Evolutionary conservation across 2,888 invertebrate genomes (phyloP).

Genomic region (Tanypteryx hageni): DNA sequence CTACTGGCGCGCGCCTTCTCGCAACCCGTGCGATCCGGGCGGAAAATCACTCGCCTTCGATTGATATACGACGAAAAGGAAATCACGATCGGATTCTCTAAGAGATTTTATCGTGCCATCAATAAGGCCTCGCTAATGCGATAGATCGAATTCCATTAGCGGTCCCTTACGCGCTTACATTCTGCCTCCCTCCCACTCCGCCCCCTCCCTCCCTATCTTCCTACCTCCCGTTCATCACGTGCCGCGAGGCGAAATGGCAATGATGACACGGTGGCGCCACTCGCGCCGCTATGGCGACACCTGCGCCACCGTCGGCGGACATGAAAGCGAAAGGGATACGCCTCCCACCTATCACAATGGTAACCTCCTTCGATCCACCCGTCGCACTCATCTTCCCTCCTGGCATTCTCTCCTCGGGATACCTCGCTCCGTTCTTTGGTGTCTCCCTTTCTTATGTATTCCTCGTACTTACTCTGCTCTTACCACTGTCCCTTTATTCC

Average conservation of each 20-base stretch:
- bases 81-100: not conserved
- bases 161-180: not conserved
- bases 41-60: not conserved
- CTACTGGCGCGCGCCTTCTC: not conserved
- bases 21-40: not conserved
- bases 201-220: not conserved
- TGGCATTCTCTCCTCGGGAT: not conserved
- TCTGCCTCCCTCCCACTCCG: not conserved
- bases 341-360: not conserved
- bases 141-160: conserved; percentile 46
- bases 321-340: conserved; percentile 14
- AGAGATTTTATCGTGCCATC: conserved; percentile 39
- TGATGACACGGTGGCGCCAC: conserved; percentile 12
- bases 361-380: conserved; percentile 2
- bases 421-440: not conserved
- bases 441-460: too few relatives aligned
- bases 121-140: conserved; percentile 43
- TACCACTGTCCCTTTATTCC: too few relatives aligned
- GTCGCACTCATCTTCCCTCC: not conserved
- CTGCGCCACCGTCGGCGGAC: conserved; percentile 11
- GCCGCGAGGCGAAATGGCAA: not conserved
- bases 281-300: conserved; percentile 7
- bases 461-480: too few relatives aligned
- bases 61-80: not conserved
- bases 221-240: too few relatives aligned